Evolutionary conservation across 2,797 vertebrate genomes (phyloP).

Genomic region (Gymnocypris eckloni): DNA sequence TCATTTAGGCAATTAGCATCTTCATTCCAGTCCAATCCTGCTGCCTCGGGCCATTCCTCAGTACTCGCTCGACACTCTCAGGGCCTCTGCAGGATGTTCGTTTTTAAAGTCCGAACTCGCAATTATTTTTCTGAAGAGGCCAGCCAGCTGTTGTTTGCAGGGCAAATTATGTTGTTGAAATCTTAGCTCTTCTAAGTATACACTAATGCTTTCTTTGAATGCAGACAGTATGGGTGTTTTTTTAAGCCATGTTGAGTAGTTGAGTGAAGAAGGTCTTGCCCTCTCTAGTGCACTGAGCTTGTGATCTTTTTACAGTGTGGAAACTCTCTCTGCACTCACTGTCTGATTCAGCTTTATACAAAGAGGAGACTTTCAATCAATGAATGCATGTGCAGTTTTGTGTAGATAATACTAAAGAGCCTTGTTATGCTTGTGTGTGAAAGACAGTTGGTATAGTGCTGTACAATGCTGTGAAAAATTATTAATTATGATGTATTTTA

Average conservation of each 20-base stretch:
- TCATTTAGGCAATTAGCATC: conserved; percentile 73
- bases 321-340: conserved; percentile 27
- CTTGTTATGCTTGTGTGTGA: neutral
- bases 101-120: conserved; percentile 68
- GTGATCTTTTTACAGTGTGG: conserved; percentile 24
- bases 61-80: conserved; percentile 51
- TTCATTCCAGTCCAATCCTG: conserved; percentile 61
- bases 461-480: too few relatives aligned
- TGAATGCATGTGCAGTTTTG: conserved; percentile 24
- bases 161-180: conserved; percentile 52
- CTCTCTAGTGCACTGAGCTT: conserved; percentile 39
- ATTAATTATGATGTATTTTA: too few relatives aligned
- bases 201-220: conserved; percentile 28
- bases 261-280: conserved; percentile 43
- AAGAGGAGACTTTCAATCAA: conserved; percentile 1
- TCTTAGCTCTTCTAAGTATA: conserved; percentile 32
- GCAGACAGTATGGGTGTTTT: conserved; percentile 36
- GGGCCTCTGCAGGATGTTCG: conserved; percentile 58
- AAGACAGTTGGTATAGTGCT: too few relatives aligned
- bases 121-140: conserved; percentile 65
- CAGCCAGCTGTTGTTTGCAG: conserved; percentile 39
- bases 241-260: conserved; percentile 38
- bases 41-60: conserved; percentile 63
- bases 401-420: conserved; percentile 12
- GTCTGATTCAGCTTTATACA: conserved; percentile 22